Base-by-base conservation (phyloP, 2,113 vertebrate genomes). In the Ovis canadensis region DNA sequence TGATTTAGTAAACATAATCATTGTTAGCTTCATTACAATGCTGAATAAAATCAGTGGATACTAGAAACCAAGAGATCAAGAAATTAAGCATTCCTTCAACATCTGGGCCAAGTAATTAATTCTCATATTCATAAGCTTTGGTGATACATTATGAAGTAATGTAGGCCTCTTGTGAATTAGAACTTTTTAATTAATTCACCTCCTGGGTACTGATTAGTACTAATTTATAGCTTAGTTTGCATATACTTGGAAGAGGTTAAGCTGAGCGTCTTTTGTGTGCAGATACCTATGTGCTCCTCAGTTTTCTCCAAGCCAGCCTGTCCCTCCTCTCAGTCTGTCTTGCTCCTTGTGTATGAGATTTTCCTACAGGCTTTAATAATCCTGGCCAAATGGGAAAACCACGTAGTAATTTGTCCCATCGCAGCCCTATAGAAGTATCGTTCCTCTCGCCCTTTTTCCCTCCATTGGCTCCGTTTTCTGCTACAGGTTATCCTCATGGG, bases 171-270 rank as follows among this genome's bases (percentile, higher is more conserved):
- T 88, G 91, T 86, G 94, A 97, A 91, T 98, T 96, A 82, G 85
- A 97, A 92, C 96, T 95, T 98, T 94, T 95, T 97, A 98, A 97
- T 97, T 88, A 95, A 97, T 97, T 96, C 62, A 96, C 88, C 96
- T 97, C 95, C 80, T 0, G 27, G 94, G 81, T 94, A 78, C 90
- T 95, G 97, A 94, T 94, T 90, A 90, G 74, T 74, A 82, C 94
- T 97, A 67, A 97, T 90, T 94, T 95, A 92, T 50, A 82, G 81
- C 96, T 96, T 85, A 77, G 80, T 94, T 96, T 95, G 97, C 94
- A 88, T 93, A 40, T 77, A 50, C 77, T 94, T 90, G 92, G 59
- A 59, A 81, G 96, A 94, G 96, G 81, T 29, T 21, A 15, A 92
- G 14, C 14, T 36, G 31, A 5, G 4, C 4, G 14, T 52, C n/a